Evolutionary conservation across 2,888 invertebrate genomes (phyloP).

Genomic region (Caenorhabditis doughertyi): DNA sequence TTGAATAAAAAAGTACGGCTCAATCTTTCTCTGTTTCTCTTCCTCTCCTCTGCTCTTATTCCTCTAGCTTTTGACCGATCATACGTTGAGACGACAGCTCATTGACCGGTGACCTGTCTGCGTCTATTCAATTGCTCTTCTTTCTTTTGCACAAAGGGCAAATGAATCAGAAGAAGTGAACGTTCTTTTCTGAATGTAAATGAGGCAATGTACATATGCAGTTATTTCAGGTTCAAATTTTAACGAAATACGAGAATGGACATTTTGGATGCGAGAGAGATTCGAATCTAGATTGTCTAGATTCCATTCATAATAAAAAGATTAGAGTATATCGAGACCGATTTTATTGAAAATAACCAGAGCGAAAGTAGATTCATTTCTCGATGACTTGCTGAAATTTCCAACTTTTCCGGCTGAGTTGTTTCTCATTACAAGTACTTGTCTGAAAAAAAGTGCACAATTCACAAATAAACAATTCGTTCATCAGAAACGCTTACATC

Average conservation of each 20-base stretch:
- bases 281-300: neutral
- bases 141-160: conserved; percentile 13
- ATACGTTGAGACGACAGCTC: conserved; percentile 24
- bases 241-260: conserved; percentile 2
- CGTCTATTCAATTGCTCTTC: neutral
- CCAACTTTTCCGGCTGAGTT: conserved; percentile 10
- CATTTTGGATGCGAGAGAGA: conserved; percentile 1
- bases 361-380: neutral
- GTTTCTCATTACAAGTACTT: neutral
- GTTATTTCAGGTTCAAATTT: conserved; percentile 1
- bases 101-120: conserved; percentile 32
- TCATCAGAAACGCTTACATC: too few relatives aligned
- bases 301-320: too few relatives aligned
- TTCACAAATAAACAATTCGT: neutral
- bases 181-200: neutral
- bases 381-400: conserved; percentile 22
- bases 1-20: neutral
- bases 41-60: neutral
- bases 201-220: neutral
- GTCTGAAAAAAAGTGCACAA: neutral
- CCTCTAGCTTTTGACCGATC: conserved; percentile 35
- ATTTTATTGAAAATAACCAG: too few relatives aligned
- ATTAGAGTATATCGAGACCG: too few relatives aligned
- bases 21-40: neutral
- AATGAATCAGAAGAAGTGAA: conserved; percentile 18